Evolutionary conservation across 2,888 invertebrate species (phyloP).

Genomic region (Mesorhabditis belari): DNA sequence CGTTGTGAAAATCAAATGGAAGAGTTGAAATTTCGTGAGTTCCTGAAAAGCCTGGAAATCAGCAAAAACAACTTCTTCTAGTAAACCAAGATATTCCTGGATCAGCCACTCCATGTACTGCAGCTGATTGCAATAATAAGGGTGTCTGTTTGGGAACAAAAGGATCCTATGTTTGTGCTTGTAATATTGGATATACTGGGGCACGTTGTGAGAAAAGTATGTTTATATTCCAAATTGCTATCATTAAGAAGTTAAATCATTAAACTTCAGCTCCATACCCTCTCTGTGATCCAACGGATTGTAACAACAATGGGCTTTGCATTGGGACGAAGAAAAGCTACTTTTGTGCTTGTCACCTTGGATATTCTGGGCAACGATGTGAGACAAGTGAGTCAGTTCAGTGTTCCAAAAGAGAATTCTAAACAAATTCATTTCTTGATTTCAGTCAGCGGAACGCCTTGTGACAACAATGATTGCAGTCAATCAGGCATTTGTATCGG

Average conservation of each 20-base stretch:
- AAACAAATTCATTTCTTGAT: neutral
- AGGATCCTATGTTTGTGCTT: constrained; percentile 66
- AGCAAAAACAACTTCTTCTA: too few relatives aligned
- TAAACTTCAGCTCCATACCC: constrained; percentile 22
- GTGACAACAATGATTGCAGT: constrained; percentile 37
- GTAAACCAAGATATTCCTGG: too few relatives aligned
- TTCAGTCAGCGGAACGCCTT: constrained; percentile 33
- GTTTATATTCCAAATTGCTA: neutral
- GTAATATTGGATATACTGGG: constrained; percentile 36
- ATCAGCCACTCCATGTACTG: constrained; percentile 16
- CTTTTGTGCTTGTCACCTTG: constrained; percentile 33
- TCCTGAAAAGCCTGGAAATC: too few relatives aligned
- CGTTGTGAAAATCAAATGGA: too few relatives aligned
- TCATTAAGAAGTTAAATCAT: neutral
- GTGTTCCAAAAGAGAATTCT: neutral
- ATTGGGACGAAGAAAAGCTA: constrained; percentile 36
- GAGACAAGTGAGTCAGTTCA: constrained; percentile 17
- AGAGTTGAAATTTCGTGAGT: too few relatives aligned
- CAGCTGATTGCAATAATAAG: constrained; percentile 32
- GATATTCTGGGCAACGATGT: constrained; percentile 31
- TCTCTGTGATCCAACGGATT: constrained; percentile 37
- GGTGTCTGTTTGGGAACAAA: constrained; percentile 41
- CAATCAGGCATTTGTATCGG: constrained; percentile 35
- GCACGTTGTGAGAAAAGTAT: constrained; percentile 13
- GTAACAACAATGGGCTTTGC: constrained; percentile 42